Evolutionary conservation across 2,888 invertebrate genomes (phyloP).

Genomic region (Troglohyphantes excavatus): DNA sequence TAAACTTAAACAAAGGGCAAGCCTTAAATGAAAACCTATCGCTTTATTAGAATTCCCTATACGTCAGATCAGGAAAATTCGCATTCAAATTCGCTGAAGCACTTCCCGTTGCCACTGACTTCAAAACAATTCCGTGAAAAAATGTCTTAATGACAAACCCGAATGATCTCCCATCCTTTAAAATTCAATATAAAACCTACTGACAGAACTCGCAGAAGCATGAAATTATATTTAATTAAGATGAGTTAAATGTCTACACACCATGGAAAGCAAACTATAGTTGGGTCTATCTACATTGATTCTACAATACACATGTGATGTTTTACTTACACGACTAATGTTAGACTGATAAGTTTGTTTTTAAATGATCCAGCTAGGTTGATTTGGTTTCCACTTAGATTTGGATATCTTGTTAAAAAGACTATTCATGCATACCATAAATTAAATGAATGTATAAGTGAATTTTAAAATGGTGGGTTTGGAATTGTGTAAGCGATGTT

Average conservation of each 20-base stretch:
- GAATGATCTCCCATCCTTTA: neutral
- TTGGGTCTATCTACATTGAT: neutral
- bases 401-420: too few species aligned
- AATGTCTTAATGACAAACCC: neutral
- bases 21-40: neutral
- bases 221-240: slow-evolving; percentile 5
- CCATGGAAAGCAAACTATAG: neutral
- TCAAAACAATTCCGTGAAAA: neutral
- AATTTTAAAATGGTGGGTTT: neutral
- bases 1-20: neutral
- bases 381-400: neutral
- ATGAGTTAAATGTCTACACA: neutral
- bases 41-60: neutral
- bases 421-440: neutral
- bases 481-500: too few species aligned
- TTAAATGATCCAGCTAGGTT: neutral
- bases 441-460: neutral
- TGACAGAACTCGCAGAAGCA: neutral
- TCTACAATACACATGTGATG: neutral
- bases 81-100: neutral
- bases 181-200: neutral
- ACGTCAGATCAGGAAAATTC: neutral
- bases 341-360: neutral
- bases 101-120: neutral
- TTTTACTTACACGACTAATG: neutral